Evolutionary conservation across 2,797 vertebrate genomes (phyloP).

Genomic region (Manis pentadactyla): DNA sequence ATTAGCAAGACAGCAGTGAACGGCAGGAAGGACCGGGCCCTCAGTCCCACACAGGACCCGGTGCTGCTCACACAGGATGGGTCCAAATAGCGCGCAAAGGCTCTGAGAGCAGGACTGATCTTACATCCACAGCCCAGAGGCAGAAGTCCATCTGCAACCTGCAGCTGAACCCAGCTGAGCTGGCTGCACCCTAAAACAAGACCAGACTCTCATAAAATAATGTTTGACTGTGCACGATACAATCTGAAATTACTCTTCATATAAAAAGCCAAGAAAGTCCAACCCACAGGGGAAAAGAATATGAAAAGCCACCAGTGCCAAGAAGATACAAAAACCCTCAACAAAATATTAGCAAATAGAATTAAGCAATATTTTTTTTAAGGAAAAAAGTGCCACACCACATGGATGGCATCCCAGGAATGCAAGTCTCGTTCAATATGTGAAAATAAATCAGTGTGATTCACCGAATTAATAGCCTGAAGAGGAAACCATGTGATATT

Average conservation of each 20-base stretch:
- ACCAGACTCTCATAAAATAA: background rate
- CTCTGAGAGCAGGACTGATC: fast-evolving
- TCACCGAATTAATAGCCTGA: no score
- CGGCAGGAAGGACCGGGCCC: fast-evolving
- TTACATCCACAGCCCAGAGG: no score
- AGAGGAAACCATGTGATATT: background rate
- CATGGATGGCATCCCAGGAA: background rate
- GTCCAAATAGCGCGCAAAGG: background rate
- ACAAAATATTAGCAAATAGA: background rate
- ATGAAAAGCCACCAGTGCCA: background rate
- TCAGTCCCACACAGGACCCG: background rate
- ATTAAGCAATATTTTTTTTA: background rate
- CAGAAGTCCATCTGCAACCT: background rate
- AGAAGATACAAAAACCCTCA: background rate
- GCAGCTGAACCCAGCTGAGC: background rate
- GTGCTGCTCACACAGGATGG: no score
- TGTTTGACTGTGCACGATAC: background rate
- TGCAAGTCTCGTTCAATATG: background rate
- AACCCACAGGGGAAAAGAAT: background rate
- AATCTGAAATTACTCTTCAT: background rate
- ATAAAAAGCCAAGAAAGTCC: background rate
- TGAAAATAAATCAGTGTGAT: background rate
- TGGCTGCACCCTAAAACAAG: background rate
- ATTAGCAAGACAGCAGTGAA: no score
- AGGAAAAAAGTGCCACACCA: background rate